Conservation (phyloP, 1,140 invertebrate species). For the Drosophila dunni region DNA sequence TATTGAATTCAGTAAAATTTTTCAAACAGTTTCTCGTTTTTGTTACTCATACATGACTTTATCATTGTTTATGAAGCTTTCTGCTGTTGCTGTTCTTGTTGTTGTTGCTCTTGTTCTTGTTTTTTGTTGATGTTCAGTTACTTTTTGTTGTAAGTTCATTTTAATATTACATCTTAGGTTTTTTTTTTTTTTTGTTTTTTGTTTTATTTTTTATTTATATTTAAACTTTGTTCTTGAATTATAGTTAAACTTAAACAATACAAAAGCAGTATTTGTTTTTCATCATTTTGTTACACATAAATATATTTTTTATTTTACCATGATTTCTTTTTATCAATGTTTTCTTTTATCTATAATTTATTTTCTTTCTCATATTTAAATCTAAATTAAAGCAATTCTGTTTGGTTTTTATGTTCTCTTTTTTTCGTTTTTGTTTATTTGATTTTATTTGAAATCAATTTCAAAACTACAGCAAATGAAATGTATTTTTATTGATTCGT, state of each 20-base stretch:
- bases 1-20: conserved; percentile 84
- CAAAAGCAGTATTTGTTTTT: conserved; percentile 81
- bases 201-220: conserved; percentile 50
- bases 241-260: conserved; percentile 81
- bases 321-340: conserved; percentile 52
- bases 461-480: conserved; percentile 46
- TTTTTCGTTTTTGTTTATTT: conserved; percentile 17
- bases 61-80: conserved; percentile 62
- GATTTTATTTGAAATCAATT: conserved; percentile 38
- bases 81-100: conserved; percentile 49
- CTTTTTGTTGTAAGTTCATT: conserved; percentile 60
- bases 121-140: conserved; percentile 64
- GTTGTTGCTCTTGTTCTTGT: conserved; percentile 55
- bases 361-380: conserved; percentile 48
- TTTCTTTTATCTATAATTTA: conserved; percentile 55
- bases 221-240: conserved; percentile 65
- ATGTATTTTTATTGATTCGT: conserved; percentile 40
- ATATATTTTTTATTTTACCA: conserved; percentile 59
- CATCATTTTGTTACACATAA: conserved; percentile 69
- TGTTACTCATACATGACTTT: conserved; percentile 69
- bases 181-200: conserved; percentile 45
- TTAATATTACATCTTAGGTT: conserved; percentile 75
- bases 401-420: conserved; percentile 33
- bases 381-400: conserved; percentile 79
- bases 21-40: conserved; percentile 78